Conservation (phyloP, 2,888 invertebrate genomes). For the Rotaria socialis region DNA sequence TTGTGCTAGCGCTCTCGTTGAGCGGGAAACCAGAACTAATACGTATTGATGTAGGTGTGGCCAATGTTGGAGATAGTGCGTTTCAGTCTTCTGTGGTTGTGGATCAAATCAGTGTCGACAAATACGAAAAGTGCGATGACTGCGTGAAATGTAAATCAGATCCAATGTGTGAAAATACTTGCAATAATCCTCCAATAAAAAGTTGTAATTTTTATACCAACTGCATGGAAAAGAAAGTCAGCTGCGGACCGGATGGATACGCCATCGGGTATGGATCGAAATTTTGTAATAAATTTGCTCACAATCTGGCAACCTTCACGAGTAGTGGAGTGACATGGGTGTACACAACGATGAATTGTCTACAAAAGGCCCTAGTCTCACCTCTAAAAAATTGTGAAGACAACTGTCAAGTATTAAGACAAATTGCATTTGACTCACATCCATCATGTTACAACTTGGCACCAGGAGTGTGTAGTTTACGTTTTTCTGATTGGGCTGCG, state of each 20-base stretch:
- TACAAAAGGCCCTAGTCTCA: background rate
- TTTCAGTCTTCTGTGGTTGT: background rate
- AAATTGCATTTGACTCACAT: background rate
- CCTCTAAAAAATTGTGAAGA: background rate
- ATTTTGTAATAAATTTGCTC: background rate
- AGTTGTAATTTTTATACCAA: background rate
- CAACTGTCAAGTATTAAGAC: background rate
- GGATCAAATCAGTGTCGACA: background rate
- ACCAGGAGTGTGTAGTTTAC: background rate
- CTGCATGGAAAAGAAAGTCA: background rate
- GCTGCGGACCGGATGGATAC: background rate
- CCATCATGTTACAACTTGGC: background rate
- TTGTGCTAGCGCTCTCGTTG: rapidly evolving
- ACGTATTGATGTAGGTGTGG: background rate
- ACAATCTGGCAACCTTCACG: background rate
- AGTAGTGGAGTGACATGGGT: background rate
- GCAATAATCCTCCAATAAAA: background rate
- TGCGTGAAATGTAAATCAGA: background rate
- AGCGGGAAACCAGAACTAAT: background rate
- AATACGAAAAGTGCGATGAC: background rate
- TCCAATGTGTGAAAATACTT: background rate
- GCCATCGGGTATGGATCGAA: background rate
- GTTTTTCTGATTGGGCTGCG: background rate
- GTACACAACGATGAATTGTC: background rate
- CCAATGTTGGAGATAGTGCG: background rate